Evolutionary conservation across 2,888 invertebrate species (phyloP).

Genomic region (Drosophila mimica): DNA sequence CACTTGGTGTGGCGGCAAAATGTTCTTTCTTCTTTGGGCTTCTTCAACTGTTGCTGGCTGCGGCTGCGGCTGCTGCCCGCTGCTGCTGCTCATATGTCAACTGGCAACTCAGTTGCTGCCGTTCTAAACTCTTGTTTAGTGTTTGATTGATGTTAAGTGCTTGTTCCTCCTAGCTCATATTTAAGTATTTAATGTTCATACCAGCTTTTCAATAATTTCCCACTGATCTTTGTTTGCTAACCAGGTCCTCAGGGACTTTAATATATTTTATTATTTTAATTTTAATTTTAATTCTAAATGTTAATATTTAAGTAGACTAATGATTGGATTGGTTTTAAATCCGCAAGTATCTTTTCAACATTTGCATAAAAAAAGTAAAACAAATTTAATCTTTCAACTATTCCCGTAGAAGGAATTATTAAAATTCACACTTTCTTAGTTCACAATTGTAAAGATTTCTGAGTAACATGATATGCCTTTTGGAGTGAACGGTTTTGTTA

Average conservation of each 20-base stretch:
- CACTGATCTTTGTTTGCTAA: conserved; percentile 13
- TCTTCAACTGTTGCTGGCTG: conserved; percentile 42
- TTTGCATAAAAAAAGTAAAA: background rate
- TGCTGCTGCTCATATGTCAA: conserved; percentile 80
- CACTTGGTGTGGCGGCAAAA: conserved; percentile 78
- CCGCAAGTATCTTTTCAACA: background rate
- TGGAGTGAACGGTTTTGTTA: background rate
- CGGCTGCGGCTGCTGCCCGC: conserved; percentile 24
- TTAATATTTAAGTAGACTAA: background rate
- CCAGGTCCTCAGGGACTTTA: background rate
- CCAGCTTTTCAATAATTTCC: conserved; percentile 46
- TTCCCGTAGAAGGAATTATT: background rate
- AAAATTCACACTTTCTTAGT: background rate
- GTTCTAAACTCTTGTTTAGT: conserved; percentile 79
- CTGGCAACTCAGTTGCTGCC: conserved; percentile 63
- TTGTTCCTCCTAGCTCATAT: conserved; percentile 48
- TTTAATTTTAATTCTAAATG: background rate
- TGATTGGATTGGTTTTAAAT: background rate
- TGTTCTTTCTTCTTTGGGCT: conserved; percentile 63
- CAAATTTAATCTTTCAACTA: background rate
- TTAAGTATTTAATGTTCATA: conserved; percentile 36
- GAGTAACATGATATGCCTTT: conserved; percentile 39
- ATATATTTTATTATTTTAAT: background rate
- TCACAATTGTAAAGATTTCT: conserved; percentile 30
- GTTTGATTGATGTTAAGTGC: conserved; percentile 83